Conservation (phyloP, 1,140 invertebrate genomes). For the Campoletis sonorensis region DNA sequence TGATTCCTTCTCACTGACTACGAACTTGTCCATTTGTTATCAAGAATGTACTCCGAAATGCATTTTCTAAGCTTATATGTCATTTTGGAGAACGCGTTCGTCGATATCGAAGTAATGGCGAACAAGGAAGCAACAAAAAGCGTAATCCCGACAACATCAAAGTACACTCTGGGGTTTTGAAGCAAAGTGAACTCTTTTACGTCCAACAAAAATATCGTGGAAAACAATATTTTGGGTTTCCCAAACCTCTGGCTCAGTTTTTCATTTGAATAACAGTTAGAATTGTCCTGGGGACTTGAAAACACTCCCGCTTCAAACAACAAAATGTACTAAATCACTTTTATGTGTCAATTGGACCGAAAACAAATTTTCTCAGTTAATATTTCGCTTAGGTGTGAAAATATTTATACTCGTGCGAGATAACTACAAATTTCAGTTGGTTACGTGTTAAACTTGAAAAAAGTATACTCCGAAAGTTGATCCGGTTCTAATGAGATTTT, state of each 20-base stretch:
- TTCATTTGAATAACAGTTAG: too few species aligned
- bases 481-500: constrained; percentile 72
- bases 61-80: neutral
- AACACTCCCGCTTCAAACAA: neutral
- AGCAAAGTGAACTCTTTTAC: too few species aligned
- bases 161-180: too few species aligned
- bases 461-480: constrained; percentile 65
- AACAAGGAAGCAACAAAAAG: too few species aligned
- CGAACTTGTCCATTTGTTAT: neutral
- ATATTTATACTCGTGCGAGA: neutral
- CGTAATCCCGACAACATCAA: too few species aligned
- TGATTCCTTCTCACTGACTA: neutral
- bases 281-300: neutral
- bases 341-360: neutral
- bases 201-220: too few species aligned
- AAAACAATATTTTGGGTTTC: too few species aligned
- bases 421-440: neutral
- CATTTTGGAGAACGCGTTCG: too few species aligned
- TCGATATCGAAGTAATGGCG: too few species aligned
- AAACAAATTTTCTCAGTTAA: neutral
- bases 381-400: constrained; percentile 2
- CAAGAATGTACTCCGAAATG: neutral
- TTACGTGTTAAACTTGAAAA: constrained; percentile 53
- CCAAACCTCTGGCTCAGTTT: too few species aligned
- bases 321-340: neutral